A percentile compares a stretch with the other conserved stretches of the same genome.
Conservation (phyloP, 2,888 invertebrate species). For the Smittia aterrima region DNA sequence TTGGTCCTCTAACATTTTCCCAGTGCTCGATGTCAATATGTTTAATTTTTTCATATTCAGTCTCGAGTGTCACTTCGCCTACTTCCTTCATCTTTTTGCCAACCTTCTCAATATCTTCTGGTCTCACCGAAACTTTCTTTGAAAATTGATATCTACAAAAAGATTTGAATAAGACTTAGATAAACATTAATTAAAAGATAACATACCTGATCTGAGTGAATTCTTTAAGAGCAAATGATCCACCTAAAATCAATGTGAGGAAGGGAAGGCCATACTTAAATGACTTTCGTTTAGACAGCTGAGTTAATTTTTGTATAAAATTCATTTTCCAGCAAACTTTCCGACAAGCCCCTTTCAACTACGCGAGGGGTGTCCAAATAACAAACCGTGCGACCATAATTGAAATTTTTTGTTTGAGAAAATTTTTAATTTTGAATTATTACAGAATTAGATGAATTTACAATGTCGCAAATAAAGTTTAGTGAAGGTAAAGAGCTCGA, state of each 20-base stretch:
- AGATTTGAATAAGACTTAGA: slow-evolving; percentile 38
- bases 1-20: slow-evolving; percentile 71
- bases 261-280: slow-evolving; percentile 71
- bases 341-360: too few relatives aligned
- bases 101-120: slow-evolving; percentile 64
- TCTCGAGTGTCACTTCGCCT: slow-evolving; percentile 70
- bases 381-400: too few relatives aligned
- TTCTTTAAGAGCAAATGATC: slow-evolving; percentile 72
- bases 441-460: neutral
- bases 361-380: too few relatives aligned
- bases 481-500: neutral
- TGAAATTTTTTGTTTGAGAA: too few relatives aligned
- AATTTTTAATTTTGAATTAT: too few relatives aligned
- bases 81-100: slow-evolving; percentile 67
- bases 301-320: slow-evolving; percentile 1
- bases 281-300: slow-evolving; percentile 47
- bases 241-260: slow-evolving; percentile 68
- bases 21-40: slow-evolving; percentile 75
- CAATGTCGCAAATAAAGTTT: slow-evolving; percentile 29
- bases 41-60: slow-evolving; percentile 71
- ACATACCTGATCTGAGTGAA: slow-evolving; percentile 70
- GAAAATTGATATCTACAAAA: slow-evolving; percentile 60
- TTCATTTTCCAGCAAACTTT: neutral
- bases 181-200: slow-evolving; percentile 43
- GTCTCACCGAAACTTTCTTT: slow-evolving; percentile 58